Percentiles rank a stretch among this genome's conserved stretches.
Conservation (phyloP, 2,113 vertebrate genomes). For the Campylomormyrus numenius region DNA sequence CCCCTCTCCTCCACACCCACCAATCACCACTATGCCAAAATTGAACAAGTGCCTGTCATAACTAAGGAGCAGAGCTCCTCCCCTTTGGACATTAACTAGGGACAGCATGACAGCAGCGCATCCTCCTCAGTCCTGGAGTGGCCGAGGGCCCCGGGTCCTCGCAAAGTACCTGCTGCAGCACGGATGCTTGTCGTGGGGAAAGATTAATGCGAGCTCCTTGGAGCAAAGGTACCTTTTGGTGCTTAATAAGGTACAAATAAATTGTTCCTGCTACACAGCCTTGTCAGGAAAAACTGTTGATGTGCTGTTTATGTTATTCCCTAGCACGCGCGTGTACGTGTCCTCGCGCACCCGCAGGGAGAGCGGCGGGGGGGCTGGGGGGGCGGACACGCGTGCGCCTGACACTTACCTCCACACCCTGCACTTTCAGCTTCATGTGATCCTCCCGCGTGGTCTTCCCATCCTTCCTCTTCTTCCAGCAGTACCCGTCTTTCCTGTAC, state of each 20-base stretch:
- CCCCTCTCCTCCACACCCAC: not conserved
- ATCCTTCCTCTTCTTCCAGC: constrained; percentile 99
- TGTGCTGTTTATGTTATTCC: constrained; percentile 46
- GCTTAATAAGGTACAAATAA: constrained; percentile 75
- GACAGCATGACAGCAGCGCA: not conserved
- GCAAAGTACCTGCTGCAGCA: not conserved
- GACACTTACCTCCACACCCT: constrained; percentile 92
- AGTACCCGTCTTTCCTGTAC: constrained; percentile 98
- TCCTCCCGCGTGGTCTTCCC: constrained; percentile 97
- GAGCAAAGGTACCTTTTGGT: constrained; percentile 69
- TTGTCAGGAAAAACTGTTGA: constrained; percentile 68
- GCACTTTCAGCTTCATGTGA: constrained; percentile 99
- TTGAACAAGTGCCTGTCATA: not conserved
- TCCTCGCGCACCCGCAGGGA: not conserved
- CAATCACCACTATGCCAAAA: not conserved
- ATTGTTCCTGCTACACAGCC: constrained; percentile 65
- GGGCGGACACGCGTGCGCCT: not conserved
- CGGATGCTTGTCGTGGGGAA: constrained; percentile 28
- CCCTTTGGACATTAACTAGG: not conserved
- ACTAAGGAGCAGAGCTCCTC: constrained; percentile 10
- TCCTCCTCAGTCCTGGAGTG: not conserved
- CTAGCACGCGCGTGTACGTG: not conserved
- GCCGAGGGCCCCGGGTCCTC: constrained; percentile 10
- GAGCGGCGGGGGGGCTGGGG: not conserved
- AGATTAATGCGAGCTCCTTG: constrained; percentile 70